A percentile compares a stretch with the other conserved stretches of the same genome.
phyloP scores from a whole-genome alignment of 2,797 vertebrate species.

The Sebastiscus tertius region DNA sequence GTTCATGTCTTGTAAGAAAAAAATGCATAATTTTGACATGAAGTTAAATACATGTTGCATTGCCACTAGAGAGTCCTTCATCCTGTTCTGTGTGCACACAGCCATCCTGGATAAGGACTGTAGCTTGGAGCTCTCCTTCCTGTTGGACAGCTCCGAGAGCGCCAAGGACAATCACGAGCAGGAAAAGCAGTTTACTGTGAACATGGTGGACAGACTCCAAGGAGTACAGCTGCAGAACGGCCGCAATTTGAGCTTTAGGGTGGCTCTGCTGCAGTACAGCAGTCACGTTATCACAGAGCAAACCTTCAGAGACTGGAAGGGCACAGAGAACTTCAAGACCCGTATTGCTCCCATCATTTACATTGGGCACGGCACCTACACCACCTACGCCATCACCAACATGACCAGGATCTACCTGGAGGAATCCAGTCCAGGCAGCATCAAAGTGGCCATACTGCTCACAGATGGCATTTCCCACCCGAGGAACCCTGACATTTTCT shows the following conservation, averaged over 20 bases:
- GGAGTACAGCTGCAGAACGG: slow-evolving; percentile 82
- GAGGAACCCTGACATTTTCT: slow-evolving; percentile 93
- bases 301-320: slow-evolving; percentile 89
- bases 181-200: slow-evolving; percentile 88
- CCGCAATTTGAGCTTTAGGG: slow-evolving; percentile 84
- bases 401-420: slow-evolving; percentile 90
- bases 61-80: neutral
- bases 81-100: slow-evolving; percentile 45
- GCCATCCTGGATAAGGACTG: slow-evolving; percentile 88
- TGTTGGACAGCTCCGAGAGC: slow-evolving; percentile 93
- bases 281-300: slow-evolving; percentile 90
- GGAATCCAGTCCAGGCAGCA: slow-evolving; percentile 82
- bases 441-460: slow-evolving; percentile 88
- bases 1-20: neutral
- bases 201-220: slow-evolving; percentile 86
- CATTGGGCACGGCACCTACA: slow-evolving; percentile 93
- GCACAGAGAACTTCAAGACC: slow-evolving; percentile 86
- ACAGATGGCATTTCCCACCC: slow-evolving; percentile 90
- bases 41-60: neutral
- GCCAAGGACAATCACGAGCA: slow-evolving; percentile 90
- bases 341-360: slow-evolving; percentile 84
- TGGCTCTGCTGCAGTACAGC: slow-evolving; percentile 92
- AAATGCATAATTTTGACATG: neutral
- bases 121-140: slow-evolving; percentile 89
- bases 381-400: slow-evolving; percentile 94